Evolutionary conservation across 2,888 invertebrate genomes (phyloP), one percentile per base, ranked within the genome.

Genomic region (Dinocampus coccinellae): DNA sequence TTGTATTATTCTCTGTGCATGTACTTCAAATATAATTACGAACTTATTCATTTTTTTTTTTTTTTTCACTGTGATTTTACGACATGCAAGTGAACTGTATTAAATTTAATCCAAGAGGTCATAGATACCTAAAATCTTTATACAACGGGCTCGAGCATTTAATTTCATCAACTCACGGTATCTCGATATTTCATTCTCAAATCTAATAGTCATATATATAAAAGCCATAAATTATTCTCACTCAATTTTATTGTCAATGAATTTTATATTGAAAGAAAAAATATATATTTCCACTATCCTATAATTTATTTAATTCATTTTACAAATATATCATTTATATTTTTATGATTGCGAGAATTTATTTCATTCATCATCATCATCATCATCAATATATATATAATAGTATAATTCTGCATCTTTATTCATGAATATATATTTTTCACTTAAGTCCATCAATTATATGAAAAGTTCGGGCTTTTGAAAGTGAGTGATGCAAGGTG

Each of bases 361-460:
- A 26, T 57, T 29, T 16, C n/a, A 47, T 47, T 47, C 16, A 7
- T 57, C 7, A 55, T 55, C 53, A 10, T 55, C 13, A 29, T 29
- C 29, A 29, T 29, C 29, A 7, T 29, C 29, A 26, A 57, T n/a
- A 22, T 26, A 13, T 26, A 1, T n/a, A 10, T n/a, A 3, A 7
- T 3, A 57, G 6, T 57, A 9, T 11, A 6, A 24, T 2, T 55
- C 26, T 13, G 26, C 16, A 20, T 24, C 20, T 1, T 55, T 47
- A 47, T 57, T 57, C 24, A 11, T 57, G n/a, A 57, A 26, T 11
- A 57, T 52, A 16, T 57, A 26, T 57, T 57, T 11, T n/a, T 24
- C 53, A 57, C 57, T 57, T 22, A 10, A 22, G 26, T 55, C 26
- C 55, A 55, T 55, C 22, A 55, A 55, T 55, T 55, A 55, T n/a